Evolutionary conservation across 1,140 invertebrate genomes (phyloP), one percentile per base, ranked within the genome.

Genomic region (Dinoponera quadriceps): DNA sequence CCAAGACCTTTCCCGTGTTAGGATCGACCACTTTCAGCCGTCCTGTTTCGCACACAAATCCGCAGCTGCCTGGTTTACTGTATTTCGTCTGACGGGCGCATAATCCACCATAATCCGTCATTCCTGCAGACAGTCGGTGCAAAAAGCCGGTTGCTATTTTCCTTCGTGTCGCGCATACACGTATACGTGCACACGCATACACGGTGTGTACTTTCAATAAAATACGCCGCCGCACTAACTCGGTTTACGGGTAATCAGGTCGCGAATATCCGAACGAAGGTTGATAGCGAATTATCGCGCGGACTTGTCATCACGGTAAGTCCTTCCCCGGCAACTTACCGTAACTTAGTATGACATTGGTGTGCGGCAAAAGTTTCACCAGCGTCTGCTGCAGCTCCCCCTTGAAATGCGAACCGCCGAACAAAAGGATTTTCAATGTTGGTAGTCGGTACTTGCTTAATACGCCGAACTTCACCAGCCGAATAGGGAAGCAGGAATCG

Each of bases 1-100:
- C 93, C 20, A 95, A 84, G 20, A 90, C 25, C 62, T 91, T 88
- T n/a, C 91, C 91, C 7, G 91, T 94, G 20, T 95, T 88, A 18
- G 92, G 22, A 87, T 95, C 91, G 18, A 93, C 74, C n/a, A 93
- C 88, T 85, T 94, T 93, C 51, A 89, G 22, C 38, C 83, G 57
- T 48, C 83, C 69, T 66, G 88, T 90, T 62, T 86, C 65, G 68
- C 86, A 86, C n/a, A 90, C 77, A 14, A 88, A 72, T 86, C 93
- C 93, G 14, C 91, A 92, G 69, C 91, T 90, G 18, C 92, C 92
- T 72, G 63, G 29, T 82, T 68, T 74, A 81, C 68, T 81, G 44
- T 22, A 48, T 81, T 48, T 73, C 38, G 78, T 81, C 16, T 81
- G 68, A 73, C 78, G 44, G 38, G 68, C 55, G 54, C 78, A 81